These are phyloP conservation scores for Rattus rattus DNA, from an alignment of 2,113 vertebrate species.

Conservation along the genomic window DNA sequence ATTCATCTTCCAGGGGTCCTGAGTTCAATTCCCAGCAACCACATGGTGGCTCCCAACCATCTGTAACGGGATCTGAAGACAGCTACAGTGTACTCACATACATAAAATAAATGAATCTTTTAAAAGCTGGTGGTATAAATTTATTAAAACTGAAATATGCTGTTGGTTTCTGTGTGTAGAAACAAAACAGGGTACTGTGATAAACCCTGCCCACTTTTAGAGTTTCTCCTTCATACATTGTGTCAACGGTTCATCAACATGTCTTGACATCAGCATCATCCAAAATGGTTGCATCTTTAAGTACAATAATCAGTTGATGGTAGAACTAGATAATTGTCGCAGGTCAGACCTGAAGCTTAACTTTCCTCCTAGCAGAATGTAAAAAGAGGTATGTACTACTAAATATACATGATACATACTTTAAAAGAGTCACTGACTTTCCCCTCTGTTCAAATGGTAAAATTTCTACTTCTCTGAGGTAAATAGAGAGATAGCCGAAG, in stretches of 20 bases:
- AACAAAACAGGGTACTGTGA: constrained; percentile 46
- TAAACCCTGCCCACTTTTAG: constrained; percentile 14
- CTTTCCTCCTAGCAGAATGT: neutral
- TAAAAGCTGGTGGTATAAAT: neutral
- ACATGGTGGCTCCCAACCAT: too few species aligned
- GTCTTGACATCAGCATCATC: constrained; percentile 41
- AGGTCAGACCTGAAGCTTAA: constrained; percentile 29
- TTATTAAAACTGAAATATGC: neutral
- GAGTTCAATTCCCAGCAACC: too few species aligned
- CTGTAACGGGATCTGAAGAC: neutral
- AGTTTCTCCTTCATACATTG: neutral
- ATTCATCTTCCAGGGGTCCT: too few species aligned
- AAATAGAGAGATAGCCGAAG: neutral
- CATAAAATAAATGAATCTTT: neutral
- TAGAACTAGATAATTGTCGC: constrained; percentile 52
- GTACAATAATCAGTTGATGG: neutral
- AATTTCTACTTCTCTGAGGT: neutral
- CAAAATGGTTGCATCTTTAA: constrained; percentile 55
- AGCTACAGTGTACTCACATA: too few species aligned
- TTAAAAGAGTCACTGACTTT: neutral
- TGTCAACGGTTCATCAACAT: neutral
- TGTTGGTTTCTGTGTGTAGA: neutral
- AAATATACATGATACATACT: neutral
- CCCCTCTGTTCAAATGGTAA: neutral
- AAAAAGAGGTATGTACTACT: neutral